Base-by-base conservation (phyloP, 1,140 invertebrate species). In the Geopemphigus sp. region DNA sequence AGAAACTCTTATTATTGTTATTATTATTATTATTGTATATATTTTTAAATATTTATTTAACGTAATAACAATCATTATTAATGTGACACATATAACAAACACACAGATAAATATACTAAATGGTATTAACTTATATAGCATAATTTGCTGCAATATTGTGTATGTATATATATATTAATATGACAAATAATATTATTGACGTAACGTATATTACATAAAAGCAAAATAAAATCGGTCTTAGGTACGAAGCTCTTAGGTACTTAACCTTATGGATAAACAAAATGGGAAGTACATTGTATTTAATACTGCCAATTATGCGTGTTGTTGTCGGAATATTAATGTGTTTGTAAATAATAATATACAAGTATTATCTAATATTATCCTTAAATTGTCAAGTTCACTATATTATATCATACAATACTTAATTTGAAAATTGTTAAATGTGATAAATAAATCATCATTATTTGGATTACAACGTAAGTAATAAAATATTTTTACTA, bases 1-100 rank as follows among this genome's bases (percentile, higher is more conserved):
- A 39, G n/a, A 19, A 22, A n/a, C 8, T 39, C 32, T n/a, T 29
- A 11, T n/a, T n/a, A n/a, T n/a, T n/a, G n/a, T n/a, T n/a, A n/a
- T n/a, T n/a, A n/a, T n/a, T n/a, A 66, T 39, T 12, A 66, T 66
- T n/a, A 45, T 66, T 39, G 5, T 22, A 66, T 39, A 66, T 66
- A 66, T 66, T 39, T 39, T 66, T 66, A 45, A 45, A 66, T 66
- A 66, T 66, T 66, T 45, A 66, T 66, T 66, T 19, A 66, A 66
- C n/a, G n/a, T 39, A 66, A 66, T 66, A 66, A 66, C 63, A 66
- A 66, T 19, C 63, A 22, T 66, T 66, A 39, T 39, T 39, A 61
- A 61, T 61, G 59, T 61, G 26, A 63, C 29, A 63, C 29, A 32
- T 26, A 63, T 63, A 63, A 63, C 17, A 63, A 64, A 63, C 3